These are phyloP conservation scores for Geotrupes spiniger DNA, from an alignment of 2,888 invertebrate genomes.

Conservation along the genomic window DNA sequence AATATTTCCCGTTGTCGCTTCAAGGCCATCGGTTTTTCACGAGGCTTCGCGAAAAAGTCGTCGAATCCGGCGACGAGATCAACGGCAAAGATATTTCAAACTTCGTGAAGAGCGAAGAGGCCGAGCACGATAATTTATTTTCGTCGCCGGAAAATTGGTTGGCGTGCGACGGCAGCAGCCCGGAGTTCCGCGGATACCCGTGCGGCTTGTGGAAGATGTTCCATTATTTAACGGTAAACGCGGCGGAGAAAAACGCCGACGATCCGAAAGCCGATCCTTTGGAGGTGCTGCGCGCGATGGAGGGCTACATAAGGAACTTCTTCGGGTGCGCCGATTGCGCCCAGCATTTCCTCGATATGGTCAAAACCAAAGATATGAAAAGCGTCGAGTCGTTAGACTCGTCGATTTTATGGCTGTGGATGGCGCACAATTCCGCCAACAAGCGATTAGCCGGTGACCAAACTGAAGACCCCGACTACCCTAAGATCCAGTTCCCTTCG, in stretches of 20 bases:
- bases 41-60: constrained; percentile 58
- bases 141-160: constrained; percentile 62
- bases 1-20: constrained; percentile 76
- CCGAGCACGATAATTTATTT: constrained; percentile 57
- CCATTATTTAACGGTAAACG: constrained; percentile 84
- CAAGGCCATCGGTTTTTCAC: constrained; percentile 65
- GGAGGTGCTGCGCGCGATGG: constrained; percentile 76
- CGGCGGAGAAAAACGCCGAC: constrained; percentile 48
- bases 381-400: constrained; percentile 70
- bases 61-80: constrained; percentile 40
- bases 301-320: constrained; percentile 85
- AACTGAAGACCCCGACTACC: constrained; percentile 87
- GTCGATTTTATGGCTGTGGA: constrained; percentile 90
- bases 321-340: constrained; percentile 93
- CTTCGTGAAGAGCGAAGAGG: constrained; percentile 46
- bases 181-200: constrained; percentile 79
- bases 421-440: constrained; percentile 92
- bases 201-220: constrained; percentile 95
- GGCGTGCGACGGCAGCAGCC: constrained; percentile 77
- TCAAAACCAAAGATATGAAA: constrained; percentile 65
- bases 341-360: constrained; percentile 86
- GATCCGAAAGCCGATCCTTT: constrained; percentile 55
- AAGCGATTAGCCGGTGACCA: constrained; percentile 77
- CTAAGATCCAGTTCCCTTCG: constrained; percentile 85
- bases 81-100: constrained; percentile 61